Evolutionary conservation across 2,113 vertebrate genomes (phyloP), one percentile per base, ranked within the genome.

Genomic region (Rhinogobius similis): DNA sequence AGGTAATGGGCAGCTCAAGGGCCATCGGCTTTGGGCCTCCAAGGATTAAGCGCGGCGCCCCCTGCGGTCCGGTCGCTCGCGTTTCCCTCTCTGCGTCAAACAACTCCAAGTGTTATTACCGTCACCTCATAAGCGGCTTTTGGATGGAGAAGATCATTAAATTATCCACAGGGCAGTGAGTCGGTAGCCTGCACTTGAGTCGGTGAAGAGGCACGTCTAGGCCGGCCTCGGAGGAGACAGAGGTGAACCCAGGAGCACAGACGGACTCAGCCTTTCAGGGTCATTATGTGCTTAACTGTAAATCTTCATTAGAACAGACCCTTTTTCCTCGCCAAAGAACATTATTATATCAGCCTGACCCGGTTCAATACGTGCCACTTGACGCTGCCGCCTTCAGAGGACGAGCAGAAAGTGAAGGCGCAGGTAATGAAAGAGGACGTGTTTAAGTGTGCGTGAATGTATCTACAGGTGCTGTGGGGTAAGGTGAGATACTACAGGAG

Each of bases 61-160:
- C 88, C 88, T 87, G 83, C 82, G 70, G 88, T 74, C 81, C 66
- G 84, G 86, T 85, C 85, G 84, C 90, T 84, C 24, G 82, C 81
- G 63, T 78, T 52, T 65, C 61, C 76, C 64, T 76, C 82, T 87
- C 81, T 83, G 70, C 21, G 67, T 64, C 70, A 87, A 88, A 90
- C 85, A 91, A 91, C 78, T 76, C 83, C 75, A 85, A 91, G 89
- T 90, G 86, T 85, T 90, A 90, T 92, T 90, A 88, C 83, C 66
- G 68, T 83, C 84, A 89, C 86, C 87, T 91, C 87, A 78, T 89
- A 77, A 80, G 78, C 73, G 69, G 78, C 75, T 80, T 90, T 91
- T 85, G 82, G 90, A 81, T 82, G 36, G 77, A 86, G 83, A 36
- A 92, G 90, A 92, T 93, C 87, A 92, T 91, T 91, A 90, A 91